Evolutionary conservation across 2,888 invertebrate species (phyloP).

Genomic region (Myopa tessellatipennis): DNA sequence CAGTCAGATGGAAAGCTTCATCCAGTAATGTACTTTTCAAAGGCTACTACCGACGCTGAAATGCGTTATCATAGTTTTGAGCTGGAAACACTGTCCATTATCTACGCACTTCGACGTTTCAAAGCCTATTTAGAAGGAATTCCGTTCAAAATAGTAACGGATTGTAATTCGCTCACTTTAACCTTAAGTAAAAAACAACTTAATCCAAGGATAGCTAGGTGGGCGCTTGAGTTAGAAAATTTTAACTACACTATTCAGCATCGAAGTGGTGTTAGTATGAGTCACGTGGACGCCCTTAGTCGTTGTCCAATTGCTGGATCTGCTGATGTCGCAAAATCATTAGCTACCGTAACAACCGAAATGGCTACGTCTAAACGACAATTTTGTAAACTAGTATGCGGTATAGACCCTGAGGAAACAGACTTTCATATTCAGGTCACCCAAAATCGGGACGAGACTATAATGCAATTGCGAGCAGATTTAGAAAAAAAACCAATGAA

Average conservation of each 20-base stretch:
- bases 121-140: constrained; percentile 17
- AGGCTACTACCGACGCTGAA: constrained; percentile 50
- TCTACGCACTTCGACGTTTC: not conserved
- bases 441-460: constrained; percentile 36
- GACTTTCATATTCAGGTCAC: constrained; percentile 40
- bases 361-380: too few relatives aligned
- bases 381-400: too few relatives aligned
- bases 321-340: too few relatives aligned
- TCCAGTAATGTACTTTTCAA: constrained; percentile 59
- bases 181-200: constrained; percentile 48
- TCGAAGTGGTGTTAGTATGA: constrained; percentile 35
- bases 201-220: constrained; percentile 53
- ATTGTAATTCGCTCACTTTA: constrained; percentile 50
- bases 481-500: constrained; percentile 26
- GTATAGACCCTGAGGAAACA: constrained; percentile 40
- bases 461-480: constrained; percentile 35
- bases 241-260: constrained; percentile 41
- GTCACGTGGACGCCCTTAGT: constrained; percentile 44
- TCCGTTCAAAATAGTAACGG: constrained; percentile 53
- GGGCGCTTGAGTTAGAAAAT: constrained; percentile 50
- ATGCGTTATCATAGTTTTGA: constrained; percentile 55
- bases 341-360: too few relatives aligned
- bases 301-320: constrained; percentile 17
- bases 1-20: constrained; percentile 51
- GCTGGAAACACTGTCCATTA: constrained; percentile 46